phyloP scores from a whole-genome alignment of 2,888 invertebrate species.

The Drosophila merina region DNA sequence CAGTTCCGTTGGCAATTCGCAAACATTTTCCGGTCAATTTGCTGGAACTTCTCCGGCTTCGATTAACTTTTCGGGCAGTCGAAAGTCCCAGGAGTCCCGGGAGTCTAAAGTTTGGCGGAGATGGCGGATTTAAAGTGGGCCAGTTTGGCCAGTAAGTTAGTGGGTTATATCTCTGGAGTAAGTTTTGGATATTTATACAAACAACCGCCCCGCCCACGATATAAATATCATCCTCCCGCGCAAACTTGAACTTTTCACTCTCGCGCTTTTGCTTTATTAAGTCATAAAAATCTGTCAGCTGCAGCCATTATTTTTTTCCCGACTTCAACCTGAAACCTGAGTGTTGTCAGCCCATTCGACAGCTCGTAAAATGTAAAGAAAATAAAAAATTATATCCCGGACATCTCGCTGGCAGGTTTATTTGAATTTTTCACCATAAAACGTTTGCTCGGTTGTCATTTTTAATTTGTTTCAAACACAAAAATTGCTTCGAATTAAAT shows the following conservation, averaged over 20 bases:
- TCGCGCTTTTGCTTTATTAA: conserved; percentile 39
- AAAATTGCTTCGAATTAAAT: conserved; percentile 22
- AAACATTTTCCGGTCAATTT: conserved; percentile 78
- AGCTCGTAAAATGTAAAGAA: conserved; percentile 59
- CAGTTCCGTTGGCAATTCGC: conserved; percentile 71
- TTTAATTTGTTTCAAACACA: conserved; percentile 52
- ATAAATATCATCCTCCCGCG: conserved; percentile 6
- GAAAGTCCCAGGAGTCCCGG: too few species aligned
- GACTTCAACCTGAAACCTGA: conserved; percentile 15
- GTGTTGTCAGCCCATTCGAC: conserved; percentile 51
- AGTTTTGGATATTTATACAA: conserved; percentile 21
- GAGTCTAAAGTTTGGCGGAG: conserved; percentile 44
- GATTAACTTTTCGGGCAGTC: conserved; percentile 65
- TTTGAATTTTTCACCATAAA: conserved; percentile 42
- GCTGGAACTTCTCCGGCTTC: conserved; percentile 60
- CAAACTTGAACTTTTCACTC: conserved; percentile 33
- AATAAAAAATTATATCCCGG: conserved; percentile 7
- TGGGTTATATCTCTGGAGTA: conserved; percentile 18
- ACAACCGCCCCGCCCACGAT: not conserved
- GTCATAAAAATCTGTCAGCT: conserved; percentile 58
- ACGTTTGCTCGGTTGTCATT: conserved; percentile 50
- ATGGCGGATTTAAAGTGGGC: conserved; percentile 44
- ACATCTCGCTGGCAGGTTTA: conserved; percentile 19
- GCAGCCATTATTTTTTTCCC: conserved; percentile 41
- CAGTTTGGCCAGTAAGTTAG: conserved; percentile 31